Evolutionary conservation across 2,888 invertebrate species (phyloP).

Genomic region (Drosophila neutralis): DNA sequence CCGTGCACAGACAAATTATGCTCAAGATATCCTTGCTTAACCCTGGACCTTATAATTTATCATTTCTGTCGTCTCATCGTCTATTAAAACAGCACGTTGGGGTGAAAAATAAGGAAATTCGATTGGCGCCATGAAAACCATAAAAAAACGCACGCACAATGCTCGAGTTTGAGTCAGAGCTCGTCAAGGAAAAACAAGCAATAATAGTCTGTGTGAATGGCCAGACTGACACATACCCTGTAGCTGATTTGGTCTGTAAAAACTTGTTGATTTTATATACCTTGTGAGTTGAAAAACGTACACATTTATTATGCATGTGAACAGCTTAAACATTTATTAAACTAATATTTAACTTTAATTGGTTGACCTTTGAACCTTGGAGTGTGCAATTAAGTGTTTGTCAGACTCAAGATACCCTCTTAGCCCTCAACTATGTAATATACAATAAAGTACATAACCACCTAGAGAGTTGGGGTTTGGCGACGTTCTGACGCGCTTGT

Average conservation of each 20-base stretch:
- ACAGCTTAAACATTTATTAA: not conserved
- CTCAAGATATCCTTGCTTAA: not conserved
- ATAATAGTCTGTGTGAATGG: not conserved
- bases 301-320: not conserved
- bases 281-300: not conserved
- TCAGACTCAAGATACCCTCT: slow-evolving; percentile 14
- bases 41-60: slow-evolving; percentile 8
- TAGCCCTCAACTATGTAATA: not conserved
- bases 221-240: slow-evolving; percentile 17
- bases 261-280: too few species aligned
- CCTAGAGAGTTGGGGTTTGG: slow-evolving; percentile 47
- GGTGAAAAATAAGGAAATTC: slow-evolving; percentile 33
- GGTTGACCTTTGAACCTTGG: not conserved
- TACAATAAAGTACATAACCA: slow-evolving; percentile 3
- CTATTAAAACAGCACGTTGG: slow-evolving; percentile 38
- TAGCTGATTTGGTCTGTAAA: too few species aligned
- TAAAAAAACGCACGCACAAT: slow-evolving; percentile 64
- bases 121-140: slow-evolving; percentile 71
- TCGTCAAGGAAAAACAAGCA: slow-evolving; percentile 36
- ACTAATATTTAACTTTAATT: not conserved
- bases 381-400: slow-evolving; percentile 1
- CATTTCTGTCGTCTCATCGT: slow-evolving; percentile 43
- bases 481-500: slow-evolving; percentile 54
- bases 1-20: slow-evolving; percentile 25
- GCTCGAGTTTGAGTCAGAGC: slow-evolving; percentile 35